phyloP scores from a whole-genome alignment of 2,797 vertebrate species.

The Pelobates cultripes region DNA sequence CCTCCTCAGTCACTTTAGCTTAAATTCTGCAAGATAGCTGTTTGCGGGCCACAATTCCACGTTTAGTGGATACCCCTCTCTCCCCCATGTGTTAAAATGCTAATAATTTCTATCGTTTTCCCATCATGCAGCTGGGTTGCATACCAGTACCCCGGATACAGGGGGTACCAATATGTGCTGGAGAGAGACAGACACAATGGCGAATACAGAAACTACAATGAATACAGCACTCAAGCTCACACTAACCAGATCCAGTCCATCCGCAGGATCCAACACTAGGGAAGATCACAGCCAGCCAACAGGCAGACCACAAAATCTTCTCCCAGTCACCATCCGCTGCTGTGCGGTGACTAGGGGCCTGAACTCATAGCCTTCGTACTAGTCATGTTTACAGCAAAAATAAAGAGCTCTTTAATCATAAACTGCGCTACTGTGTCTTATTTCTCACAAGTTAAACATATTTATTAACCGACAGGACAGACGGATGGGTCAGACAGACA shows the following conservation, averaged over 20 bases:
- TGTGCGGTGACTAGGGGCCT: neutral
- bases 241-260: slow-evolving; percentile 97
- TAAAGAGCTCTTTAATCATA: slow-evolving; percentile 44
- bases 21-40: too few species aligned
- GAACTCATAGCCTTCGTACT: neutral
- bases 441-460: neutral
- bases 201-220: slow-evolving; percentile 92
- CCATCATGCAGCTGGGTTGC: slow-evolving; percentile 84
- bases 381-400: slow-evolving; percentile 17
- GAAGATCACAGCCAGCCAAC: neutral
- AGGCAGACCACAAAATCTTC: neutral
- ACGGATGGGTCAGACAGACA: too few species aligned
- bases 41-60: too few species aligned
- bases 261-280: slow-evolving; percentile 90
- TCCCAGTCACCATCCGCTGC: neutral
- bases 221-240: slow-evolving; percentile 93
- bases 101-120: too few species aligned
- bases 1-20: too few species aligned
- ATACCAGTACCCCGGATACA: slow-evolving; percentile 96
- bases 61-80: too few species aligned
- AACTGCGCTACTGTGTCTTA: neutral
- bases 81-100: too few species aligned
- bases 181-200: slow-evolving; percentile 92
- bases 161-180: slow-evolving; percentile 95
- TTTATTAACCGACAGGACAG: too few species aligned